A percentile compares a stretch with the other conserved stretches of the same genome.
These are phyloP conservation scores for Parasteatoda lunata DNA, from an alignment of 2,888 invertebrate species.

Conservation along the genomic window DNA sequence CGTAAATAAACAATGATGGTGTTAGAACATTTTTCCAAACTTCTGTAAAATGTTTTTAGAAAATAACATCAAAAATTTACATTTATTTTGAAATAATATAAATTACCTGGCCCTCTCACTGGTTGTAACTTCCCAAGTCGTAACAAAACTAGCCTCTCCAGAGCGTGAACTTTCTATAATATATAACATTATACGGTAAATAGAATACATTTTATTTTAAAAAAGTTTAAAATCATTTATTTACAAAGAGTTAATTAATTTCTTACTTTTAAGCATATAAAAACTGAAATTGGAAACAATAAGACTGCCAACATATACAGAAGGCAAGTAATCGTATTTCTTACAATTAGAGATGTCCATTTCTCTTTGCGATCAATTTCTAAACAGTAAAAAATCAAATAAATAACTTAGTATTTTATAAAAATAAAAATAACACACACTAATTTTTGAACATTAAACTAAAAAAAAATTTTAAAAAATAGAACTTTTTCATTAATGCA, in stretches of 20 bases:
- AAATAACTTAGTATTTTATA: not conserved
- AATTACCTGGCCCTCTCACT: slow-evolving; percentile 50
- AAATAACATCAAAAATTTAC: too few species aligned
- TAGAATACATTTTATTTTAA: not conserved
- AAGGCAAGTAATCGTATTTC: slow-evolving; percentile 23
- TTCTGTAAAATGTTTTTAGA: too few species aligned
- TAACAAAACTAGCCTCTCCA: slow-evolving; percentile 46
- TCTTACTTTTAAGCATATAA: slow-evolving; percentile 48
- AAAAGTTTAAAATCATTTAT: not conserved
- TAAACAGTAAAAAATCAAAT: slow-evolving; percentile 1
- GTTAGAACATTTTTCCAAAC: too few species aligned
- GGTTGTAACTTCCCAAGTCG: slow-evolving; percentile 48
- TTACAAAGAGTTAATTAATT: not conserved
- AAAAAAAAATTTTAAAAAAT: not conserved
- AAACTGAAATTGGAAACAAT: slow-evolving; percentile 38
- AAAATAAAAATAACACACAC: not conserved
- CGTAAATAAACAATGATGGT: too few species aligned
- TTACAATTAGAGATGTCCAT: not conserved
- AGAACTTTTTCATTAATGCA: not conserved
- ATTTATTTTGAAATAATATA: too few species aligned
- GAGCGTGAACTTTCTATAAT: slow-evolving; percentile 39
- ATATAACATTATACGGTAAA: not conserved
- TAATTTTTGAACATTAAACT: too few species aligned
- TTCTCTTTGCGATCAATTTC: slow-evolving; percentile 23
- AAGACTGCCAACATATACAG: slow-evolving; percentile 22